phyloP scores from a whole-genome alignment of 2,888 invertebrate genomes.

The Nomada ferruginata region DNA sequence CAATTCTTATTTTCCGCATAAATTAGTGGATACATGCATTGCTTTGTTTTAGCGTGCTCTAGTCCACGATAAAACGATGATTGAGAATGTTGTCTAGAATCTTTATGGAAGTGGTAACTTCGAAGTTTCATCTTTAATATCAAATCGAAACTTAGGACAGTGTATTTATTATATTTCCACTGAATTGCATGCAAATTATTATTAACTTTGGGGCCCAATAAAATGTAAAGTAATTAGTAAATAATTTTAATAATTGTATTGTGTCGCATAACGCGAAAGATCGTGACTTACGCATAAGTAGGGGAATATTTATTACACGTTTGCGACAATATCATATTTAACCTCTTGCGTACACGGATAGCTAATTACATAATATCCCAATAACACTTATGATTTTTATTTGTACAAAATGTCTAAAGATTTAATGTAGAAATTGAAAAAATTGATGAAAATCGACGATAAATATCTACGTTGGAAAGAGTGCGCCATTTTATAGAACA shows the following conservation, averaged over 20 bases:
- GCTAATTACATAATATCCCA: background rate
- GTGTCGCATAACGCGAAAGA: background rate
- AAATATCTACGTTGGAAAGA: background rate
- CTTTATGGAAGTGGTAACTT: too few relatives aligned
- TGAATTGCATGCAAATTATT: background rate
- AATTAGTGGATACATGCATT: background rate
- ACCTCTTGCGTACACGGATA: too few relatives aligned
- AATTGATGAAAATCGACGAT: too few relatives aligned
- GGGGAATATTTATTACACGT: slow-evolving; percentile 7
- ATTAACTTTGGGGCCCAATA: too few relatives aligned
- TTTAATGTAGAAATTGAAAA: background rate
- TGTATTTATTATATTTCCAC: too few relatives aligned
- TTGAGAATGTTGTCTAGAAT: too few relatives aligned
- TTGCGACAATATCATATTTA: background rate
- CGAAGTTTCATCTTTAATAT: too few relatives aligned
- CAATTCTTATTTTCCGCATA: slow-evolving; percentile 12
- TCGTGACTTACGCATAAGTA: too few relatives aligned
- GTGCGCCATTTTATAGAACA: background rate
- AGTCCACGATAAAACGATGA: background rate
- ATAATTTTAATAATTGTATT: background rate
- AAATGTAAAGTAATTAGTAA: background rate
- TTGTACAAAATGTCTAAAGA: background rate
- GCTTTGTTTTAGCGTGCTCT: background rate
- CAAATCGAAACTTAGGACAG: too few relatives aligned
- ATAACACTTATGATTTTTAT: background rate